Conservation (phyloP, 2,797 vertebrate genomes). For the Meda fulgida region DNA sequence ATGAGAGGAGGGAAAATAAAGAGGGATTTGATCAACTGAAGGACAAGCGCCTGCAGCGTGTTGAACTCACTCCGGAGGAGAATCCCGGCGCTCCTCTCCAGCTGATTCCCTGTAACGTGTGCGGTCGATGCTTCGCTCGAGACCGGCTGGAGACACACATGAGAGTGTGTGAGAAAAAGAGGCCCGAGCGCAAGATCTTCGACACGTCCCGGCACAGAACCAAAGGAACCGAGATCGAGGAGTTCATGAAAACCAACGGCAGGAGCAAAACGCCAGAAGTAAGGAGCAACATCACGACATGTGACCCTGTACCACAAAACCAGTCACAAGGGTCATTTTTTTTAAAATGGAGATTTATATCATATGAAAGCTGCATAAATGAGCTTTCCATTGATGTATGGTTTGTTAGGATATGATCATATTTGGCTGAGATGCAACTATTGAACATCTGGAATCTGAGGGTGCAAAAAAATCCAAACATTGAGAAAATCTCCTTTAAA, state of each 20-base stretch:
- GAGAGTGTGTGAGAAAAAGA: slow-evolving; percentile 77
- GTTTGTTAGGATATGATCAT: no score
- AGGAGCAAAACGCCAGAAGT: slow-evolving; percentile 68
- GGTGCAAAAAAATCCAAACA: no score
- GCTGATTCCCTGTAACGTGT: slow-evolving; percentile 78
- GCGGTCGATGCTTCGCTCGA: slow-evolving; percentile 77
- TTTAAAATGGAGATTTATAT: no score
- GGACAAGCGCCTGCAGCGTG: slow-evolving; percentile 30
- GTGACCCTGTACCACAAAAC: no score
- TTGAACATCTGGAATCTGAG: no score
- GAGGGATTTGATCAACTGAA: background rate
- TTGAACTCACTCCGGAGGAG: slow-evolving; percentile 7
- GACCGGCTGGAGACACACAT: slow-evolving; percentile 81
- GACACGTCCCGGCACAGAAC: slow-evolving; percentile 79
- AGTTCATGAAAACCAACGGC: slow-evolving; percentile 74
- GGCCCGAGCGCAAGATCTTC: slow-evolving; percentile 79
- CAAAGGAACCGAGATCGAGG: slow-evolving; percentile 81
- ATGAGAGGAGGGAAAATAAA: slow-evolving; percentile 16
- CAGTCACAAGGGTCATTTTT: no score
- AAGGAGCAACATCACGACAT: background rate
- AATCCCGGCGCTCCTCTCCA: slow-evolving; percentile 1
- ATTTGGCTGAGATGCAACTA: no score
- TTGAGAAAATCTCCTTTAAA: no score
- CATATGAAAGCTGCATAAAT: no score
- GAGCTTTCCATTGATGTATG: no score